Evolutionary conservation across 2,113 vertebrate genomes (phyloP).

Genomic region (Microcebus murinus): DNA sequence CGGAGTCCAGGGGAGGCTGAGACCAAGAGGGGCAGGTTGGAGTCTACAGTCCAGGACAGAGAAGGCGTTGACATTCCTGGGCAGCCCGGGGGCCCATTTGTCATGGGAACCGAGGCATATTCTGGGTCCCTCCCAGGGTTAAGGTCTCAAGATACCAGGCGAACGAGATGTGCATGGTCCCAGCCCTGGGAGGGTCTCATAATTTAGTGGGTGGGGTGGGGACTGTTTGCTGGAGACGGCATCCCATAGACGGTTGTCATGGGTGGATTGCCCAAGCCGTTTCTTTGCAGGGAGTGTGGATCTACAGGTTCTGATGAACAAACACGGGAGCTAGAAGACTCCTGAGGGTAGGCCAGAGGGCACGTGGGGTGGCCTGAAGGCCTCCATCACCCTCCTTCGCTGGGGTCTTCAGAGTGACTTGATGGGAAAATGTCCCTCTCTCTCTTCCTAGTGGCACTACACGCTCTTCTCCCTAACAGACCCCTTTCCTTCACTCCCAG

Average conservation of each 20-base stretch:
- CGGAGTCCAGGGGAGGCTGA: not conserved
- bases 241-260: not conserved
- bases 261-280: too few species aligned
- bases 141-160: not conserved
- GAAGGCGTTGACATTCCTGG: not conserved
- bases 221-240: not conserved
- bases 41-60: not conserved
- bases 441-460: accelerated
- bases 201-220: not conserved
- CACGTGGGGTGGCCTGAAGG: accelerated
- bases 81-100: not conserved
- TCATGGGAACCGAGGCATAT: not conserved
- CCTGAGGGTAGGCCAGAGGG: accelerated
- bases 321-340: not conserved
- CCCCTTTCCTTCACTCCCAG: not conserved
- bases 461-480: not conserved
- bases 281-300: not conserved
- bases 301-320: not conserved
- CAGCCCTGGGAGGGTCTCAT: accelerated
- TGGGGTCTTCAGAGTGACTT: not conserved
- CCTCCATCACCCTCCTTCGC: not conserved
- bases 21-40: not conserved
- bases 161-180: not conserved
- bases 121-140: too few species aligned
- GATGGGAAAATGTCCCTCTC: not conserved